Evolutionary conservation across 2,888 invertebrate genomes (phyloP).

Genomic region (Lagria hirta): DNA sequence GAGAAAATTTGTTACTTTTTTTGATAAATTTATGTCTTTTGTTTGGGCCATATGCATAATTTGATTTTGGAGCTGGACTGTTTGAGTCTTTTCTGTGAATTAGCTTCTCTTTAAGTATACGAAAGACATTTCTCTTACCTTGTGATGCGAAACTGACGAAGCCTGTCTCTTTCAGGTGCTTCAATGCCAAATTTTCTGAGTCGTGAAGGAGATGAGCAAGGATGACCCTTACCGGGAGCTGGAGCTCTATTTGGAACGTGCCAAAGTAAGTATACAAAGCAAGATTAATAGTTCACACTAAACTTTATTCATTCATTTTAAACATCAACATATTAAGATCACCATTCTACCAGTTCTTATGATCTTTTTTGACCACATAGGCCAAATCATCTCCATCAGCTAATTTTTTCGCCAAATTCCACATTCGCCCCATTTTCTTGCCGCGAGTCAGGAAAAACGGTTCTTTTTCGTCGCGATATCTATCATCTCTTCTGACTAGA

Average conservation of each 20-base stretch:
- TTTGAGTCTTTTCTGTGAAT: slow-evolving; percentile 1
- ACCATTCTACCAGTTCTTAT: no score
- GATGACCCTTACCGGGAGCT: slow-evolving; percentile 55
- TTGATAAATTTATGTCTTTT: slow-evolving; percentile 1
- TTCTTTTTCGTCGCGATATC: slow-evolving; percentile 30
- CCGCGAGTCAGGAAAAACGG: slow-evolving; percentile 50
- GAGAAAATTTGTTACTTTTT: no score
- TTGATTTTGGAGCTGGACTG: not conserved
- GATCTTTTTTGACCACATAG: no score
- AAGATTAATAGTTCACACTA: no score
- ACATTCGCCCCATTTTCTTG: slow-evolving; percentile 39
- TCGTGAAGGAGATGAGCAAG: slow-evolving; percentile 41
- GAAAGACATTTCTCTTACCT: not conserved
- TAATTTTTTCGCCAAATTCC: no score
- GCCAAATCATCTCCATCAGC: no score
- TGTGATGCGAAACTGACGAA: slow-evolving; percentile 33
- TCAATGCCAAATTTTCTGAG: slow-evolving; percentile 35
- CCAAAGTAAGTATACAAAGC: slow-evolving; percentile 54
- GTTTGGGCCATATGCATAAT: slow-evolving; percentile 1
- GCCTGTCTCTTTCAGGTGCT: slow-evolving; percentile 38
- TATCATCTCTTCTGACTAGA: slow-evolving; percentile 53
- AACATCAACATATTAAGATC: no score
- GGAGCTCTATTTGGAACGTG: slow-evolving; percentile 56
- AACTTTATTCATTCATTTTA: no score
- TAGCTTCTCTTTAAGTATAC: not conserved